A percentile compares a stretch with the other conserved stretches of the same genome.
Conservation (phyloP, 2,888 invertebrate genomes). For the Lycia hirtaria region DNA sequence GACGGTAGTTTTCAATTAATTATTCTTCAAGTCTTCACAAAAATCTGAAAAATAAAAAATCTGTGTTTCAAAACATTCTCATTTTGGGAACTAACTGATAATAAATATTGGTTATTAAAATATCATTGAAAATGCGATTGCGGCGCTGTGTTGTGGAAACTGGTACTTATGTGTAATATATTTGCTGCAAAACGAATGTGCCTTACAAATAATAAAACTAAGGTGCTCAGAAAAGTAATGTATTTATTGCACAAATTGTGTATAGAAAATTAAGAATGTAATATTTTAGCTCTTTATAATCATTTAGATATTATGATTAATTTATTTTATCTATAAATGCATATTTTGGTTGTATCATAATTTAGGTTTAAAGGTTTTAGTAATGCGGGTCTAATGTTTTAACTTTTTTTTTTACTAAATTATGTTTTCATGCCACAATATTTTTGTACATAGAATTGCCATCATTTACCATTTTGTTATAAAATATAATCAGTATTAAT, state of each 20-base stretch:
- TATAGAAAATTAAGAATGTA: conserved; percentile 1
- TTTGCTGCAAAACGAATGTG: conserved; percentile 36
- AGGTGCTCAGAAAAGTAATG: conserved; percentile 43
- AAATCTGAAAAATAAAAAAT: conserved; percentile 1
- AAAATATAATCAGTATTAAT: conserved; percentile 83
- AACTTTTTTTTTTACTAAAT: conserved; percentile 45
- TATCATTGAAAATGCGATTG: neutral
- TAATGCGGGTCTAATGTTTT: conserved; percentile 76
- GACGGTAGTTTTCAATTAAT: conserved; percentile 4
- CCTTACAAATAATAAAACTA: conserved; percentile 38
- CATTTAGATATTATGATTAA: conserved; percentile 60
- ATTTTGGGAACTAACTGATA: neutral
- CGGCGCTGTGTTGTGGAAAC: neutral
- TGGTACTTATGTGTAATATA: no score
- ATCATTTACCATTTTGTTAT: conserved; percentile 75
- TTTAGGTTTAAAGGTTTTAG: conserved; percentile 55
- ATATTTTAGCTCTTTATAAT: conserved; percentile 39
- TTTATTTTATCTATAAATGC: conserved; percentile 57
- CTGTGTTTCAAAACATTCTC: no score
- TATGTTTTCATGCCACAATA: conserved; percentile 67
- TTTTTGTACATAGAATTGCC: conserved; percentile 78
- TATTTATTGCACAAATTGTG: conserved; percentile 29
- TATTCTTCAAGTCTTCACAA: conserved; percentile 13
- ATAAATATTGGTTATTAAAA: neutral
- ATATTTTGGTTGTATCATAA: conserved; percentile 68